A percentile compares a stretch with the other conserved stretches of the same genome.
Conservation (phyloP, 1,140 invertebrate genomes). For the roundworm (Caenorhabditis elegans) region WBcel235 BX284604.4:3419501-3420000, state of each 20-base stretch:
- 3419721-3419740: background rate
- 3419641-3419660: too few species aligned
- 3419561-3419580: too few species aligned
- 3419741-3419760: background rate
- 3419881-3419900: slow-evolving; percentile 42
- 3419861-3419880: slow-evolving; percentile 39
- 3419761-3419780: background rate
- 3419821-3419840: slow-evolving; percentile 24
- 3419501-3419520: too few species aligned
- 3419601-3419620: too few species aligned
- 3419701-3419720: too few species aligned
- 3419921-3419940: background rate
- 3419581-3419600: too few species aligned
- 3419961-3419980: background rate
- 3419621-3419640: too few species aligned
- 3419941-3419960: background rate
- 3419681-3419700: too few species aligned
- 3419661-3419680: too few species aligned
- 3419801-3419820: background rate
- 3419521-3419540: too few species aligned
- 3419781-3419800: background rate
- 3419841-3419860: slow-evolving; percentile 54
- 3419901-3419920: slow-evolving; percentile 43
- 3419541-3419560: too few species aligned
- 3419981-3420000: too few species aligned